Evolutionary conservation across 2,113 vertebrate species (phyloP), one percentile per base, ranked within the genome.

Genomic region (Rhombomys opimus): DNA sequence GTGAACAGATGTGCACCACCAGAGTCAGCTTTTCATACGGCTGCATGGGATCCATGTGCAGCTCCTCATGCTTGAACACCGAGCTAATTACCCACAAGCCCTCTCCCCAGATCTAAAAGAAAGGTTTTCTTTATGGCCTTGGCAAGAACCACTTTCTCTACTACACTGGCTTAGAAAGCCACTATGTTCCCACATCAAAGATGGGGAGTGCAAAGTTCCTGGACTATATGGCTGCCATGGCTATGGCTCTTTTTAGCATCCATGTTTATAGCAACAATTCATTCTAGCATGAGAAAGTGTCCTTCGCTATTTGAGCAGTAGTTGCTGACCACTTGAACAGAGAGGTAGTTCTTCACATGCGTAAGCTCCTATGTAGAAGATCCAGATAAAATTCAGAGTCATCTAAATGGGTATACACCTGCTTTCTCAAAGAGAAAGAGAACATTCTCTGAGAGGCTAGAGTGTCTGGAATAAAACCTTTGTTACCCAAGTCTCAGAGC

Each of bases 151-250:
- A 9, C 10, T 68, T 89, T 9, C n/a, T n/a, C 32, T 0, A 1
- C 35, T 61, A 50, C 0, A 4, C 20, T 50, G 89, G 73, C 23
- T 2, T 9, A 27, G 75, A 68, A 59, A 32, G 23, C 15, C 11
- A 4, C 73, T 25, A 9, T 0, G 4, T 2, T 10, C 6, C 25
- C 7, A 23, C 7, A 7, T 32, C n/a, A 0, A 4, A 0, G 7
- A 27, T 2, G 0, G 14, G 10, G 46, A 38, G 0, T 0, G 30
- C 6, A 10, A 14, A 4, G 12, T 57, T 30, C 80, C 90, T 82
- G 50, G 22, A 35, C 15, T 30, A 1, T 7, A 1, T 0, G 23
- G 54, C 30, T 78, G 18, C 5, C 18, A 1, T 25, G 73, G 63
- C 2, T 84, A 32, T 1, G 25, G 54, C 23, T 38, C 89, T 52